These are phyloP conservation scores for Cichladusa arquata DNA, from an alignment of 2,113 vertebrate genomes.

Conservation along the genomic window DNA sequence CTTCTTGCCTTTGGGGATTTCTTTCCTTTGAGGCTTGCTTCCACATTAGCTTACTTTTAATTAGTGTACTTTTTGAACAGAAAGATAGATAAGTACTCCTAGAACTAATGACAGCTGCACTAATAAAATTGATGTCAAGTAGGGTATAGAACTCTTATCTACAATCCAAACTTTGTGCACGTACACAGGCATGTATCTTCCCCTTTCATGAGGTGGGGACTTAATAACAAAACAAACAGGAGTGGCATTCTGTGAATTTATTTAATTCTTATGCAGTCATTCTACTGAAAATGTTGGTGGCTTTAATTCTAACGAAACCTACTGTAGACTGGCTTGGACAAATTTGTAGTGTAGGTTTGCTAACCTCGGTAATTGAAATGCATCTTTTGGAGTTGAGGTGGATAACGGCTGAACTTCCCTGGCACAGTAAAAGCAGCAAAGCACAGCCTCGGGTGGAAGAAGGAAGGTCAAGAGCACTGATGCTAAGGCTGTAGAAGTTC, in stretches of 20 bases:
- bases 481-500: background rate
- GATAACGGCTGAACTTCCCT: background rate
- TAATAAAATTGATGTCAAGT: background rate
- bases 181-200: background rate
- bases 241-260: background rate
- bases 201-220: background rate
- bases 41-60: background rate
- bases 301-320: background rate
- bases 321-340: background rate
- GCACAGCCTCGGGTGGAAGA: background rate
- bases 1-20: background rate
- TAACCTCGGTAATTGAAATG: background rate
- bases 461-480: background rate
- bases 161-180: background rate
- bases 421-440: background rate
- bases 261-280: background rate
- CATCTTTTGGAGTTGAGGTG: background rate
- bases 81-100: background rate
- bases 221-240: background rate
- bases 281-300: background rate
- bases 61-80: background rate
- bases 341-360: background rate
- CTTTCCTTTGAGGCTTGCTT: background rate
- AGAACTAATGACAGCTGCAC: background rate
- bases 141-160: background rate